phyloP scores from a whole-genome alignment of 2,888 invertebrate species.

The Mythimna impura region DNA sequence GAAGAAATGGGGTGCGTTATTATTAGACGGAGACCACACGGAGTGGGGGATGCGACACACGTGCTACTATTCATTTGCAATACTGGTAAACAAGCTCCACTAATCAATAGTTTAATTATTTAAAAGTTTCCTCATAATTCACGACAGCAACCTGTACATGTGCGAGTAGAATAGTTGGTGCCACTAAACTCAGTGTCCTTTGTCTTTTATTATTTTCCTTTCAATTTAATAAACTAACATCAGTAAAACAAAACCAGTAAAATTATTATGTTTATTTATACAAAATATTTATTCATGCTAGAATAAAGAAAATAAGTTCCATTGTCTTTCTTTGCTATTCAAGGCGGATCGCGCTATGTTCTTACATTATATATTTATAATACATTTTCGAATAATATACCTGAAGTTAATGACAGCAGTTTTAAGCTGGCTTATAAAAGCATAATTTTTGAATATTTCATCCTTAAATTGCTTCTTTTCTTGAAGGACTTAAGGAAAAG shows the following conservation, averaged over 20 bases:
- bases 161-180: neutral
- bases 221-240: slow-evolving; percentile 30
- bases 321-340: slow-evolving; percentile 41
- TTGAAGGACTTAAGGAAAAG: slow-evolving; percentile 44
- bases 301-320: slow-evolving; percentile 42
- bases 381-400: slow-evolving; percentile 42
- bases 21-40: slow-evolving; percentile 51
- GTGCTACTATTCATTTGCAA: slow-evolving; percentile 16
- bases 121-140: slow-evolving; percentile 3
- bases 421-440: slow-evolving; percentile 32
- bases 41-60: slow-evolving; percentile 21
- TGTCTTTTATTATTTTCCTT: slow-evolving; percentile 24
- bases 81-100: slow-evolving; percentile 11
- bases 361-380: too few relatives aligned
- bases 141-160: slow-evolving; percentile 14
- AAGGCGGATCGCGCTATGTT: slow-evolving; percentile 26
- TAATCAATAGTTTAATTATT: slow-evolving; percentile 18
- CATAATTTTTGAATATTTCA: slow-evolving; percentile 42
- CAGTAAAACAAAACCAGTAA: slow-evolving; percentile 23
- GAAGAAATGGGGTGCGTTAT: slow-evolving; percentile 52
- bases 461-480: slow-evolving; percentile 48
- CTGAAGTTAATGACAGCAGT: slow-evolving; percentile 37
- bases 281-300: slow-evolving; percentile 28
- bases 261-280: slow-evolving; percentile 39
- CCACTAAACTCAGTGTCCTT: slow-evolving; percentile 26